Evolutionary conservation across 2,888 invertebrate genomes (phyloP), one percentile per base, ranked within the genome.

Genomic region (Furcula furcula): DNA sequence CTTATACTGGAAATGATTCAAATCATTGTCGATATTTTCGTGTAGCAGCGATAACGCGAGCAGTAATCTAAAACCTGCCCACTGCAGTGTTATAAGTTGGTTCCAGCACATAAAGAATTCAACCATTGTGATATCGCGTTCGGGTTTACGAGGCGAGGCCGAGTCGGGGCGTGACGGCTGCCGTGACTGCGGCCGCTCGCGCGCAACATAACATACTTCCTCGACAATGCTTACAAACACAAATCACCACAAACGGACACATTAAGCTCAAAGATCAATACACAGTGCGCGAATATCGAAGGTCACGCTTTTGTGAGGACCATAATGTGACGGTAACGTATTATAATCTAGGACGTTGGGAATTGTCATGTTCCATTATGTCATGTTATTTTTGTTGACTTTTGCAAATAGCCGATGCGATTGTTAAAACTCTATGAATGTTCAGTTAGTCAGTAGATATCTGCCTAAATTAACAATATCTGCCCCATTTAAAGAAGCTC

Each of bases 111-210:
- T 69, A 68, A 70, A 56, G 65, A 68, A 77, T 64, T 70, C 66
- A 65, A 68, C 65, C 70, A 66, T 76, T 72, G 66, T 71, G 67
- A 71, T 72, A 75, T 71, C 76, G 70, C 63, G 64, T 53, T 54
- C 54, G 53, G 54, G 65, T 83, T 84, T 84, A 85, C 77, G 84
- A 85, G 81, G 75, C 85, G 77, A 66, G 74, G 74, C 82, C 72
- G 67, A 66, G 72, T 76, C 81, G 75, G 61, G 73, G 75, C 80
- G 77, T 78, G 76, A 76, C 81, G 35, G 48, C 41, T 43, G 61
- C 60, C 65, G 61, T 65, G 64, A 67, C 65, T 55, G 56, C 41
- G 43, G 36, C 52, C 63, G 58, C 41, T 73, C 72, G 70, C 66
- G 71, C 76, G 66, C 60, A 51, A 68, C 73, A 65, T 55, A 68